phyloP scores from a whole-genome alignment of 2,888 invertebrate species.

The Chloroclystis v-ata region DNA sequence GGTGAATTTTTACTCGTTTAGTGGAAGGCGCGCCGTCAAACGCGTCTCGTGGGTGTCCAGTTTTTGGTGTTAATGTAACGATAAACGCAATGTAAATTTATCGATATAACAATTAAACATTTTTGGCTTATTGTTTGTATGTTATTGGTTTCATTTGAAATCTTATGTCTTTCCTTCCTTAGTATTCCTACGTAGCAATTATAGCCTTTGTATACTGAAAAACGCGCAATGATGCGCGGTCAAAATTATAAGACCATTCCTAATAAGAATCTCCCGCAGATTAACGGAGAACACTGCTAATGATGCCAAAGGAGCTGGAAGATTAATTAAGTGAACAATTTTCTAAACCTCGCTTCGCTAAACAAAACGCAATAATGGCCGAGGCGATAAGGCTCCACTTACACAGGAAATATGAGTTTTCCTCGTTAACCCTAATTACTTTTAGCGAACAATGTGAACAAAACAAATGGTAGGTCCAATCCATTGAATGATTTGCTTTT shows the following conservation, averaged over 20 bases:
- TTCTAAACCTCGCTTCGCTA: slow-evolving; percentile 11
- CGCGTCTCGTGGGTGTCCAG: slow-evolving; percentile 60
- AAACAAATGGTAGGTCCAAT: slow-evolving; percentile 36
- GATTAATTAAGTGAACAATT: not conserved
- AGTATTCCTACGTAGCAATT: too few relatives aligned
- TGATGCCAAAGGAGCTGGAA: too few relatives aligned
- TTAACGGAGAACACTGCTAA: too few relatives aligned
- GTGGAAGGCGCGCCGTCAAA: slow-evolving; percentile 69
- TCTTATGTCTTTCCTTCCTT: slow-evolving; percentile 21
- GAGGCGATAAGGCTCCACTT: slow-evolving; percentile 7
- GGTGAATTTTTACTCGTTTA: slow-evolving; percentile 73
- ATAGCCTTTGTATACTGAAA: too few relatives aligned
- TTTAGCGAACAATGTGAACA: slow-evolving; percentile 13
- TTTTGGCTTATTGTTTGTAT: slow-evolving; percentile 77
- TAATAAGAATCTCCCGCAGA: too few relatives aligned
- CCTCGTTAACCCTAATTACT: slow-evolving; percentile 20
- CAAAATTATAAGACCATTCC: too few relatives aligned
- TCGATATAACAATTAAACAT: slow-evolving; percentile 75
- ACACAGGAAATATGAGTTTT: slow-evolving; percentile 20
- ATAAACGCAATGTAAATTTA: slow-evolving; percentile 74
- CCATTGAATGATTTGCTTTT: slow-evolving; percentile 14
- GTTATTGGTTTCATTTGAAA: slow-evolving; percentile 60
- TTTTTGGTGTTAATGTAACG: slow-evolving; percentile 63
- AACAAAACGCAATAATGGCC: slow-evolving; percentile 15
- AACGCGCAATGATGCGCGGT: too few relatives aligned